Evolutionary conservation across 2,797 vertebrate species (phyloP), one percentile per base, ranked within the genome.

Genomic region (Synaphobranchus kaupii): DNA sequence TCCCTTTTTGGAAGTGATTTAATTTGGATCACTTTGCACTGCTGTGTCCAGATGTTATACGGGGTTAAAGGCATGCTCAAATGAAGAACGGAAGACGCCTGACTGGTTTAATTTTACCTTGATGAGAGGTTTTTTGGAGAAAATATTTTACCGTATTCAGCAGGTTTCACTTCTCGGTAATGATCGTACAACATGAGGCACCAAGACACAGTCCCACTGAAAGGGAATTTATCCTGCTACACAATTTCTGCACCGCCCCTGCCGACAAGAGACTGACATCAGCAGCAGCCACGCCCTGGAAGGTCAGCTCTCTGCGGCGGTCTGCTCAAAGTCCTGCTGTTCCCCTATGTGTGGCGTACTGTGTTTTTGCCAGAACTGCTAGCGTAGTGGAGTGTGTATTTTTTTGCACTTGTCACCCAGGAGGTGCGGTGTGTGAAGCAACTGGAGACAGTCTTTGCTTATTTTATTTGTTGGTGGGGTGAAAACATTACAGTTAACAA

Each of bases 341-440:
- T 81, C 34, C 78, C 47, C 7, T 48, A 25, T 81, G 20, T 48
- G 71, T 50, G 34, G 71, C 39, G 10, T 34, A 7, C 73, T 8
- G 17, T 25, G 52, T 47, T 81, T 52, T 81, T 82, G 83, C 83
- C 87, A 85, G 71, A 80, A 86, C 84, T 13, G 25, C 31, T 90
- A 66, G 10, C 34, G 86, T 87, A 82, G 39, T 39, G 50, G 68
- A 78, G 68, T 84, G 85, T 56, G 84, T 91, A 86, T 90, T 90
- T 90, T 89, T 85, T 88, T 80, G 66, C 87, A 89, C 86, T 89
- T 86, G 58, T 86, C 90, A 86, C 87, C 89, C 82, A 66, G 76
- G 87, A 86, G 82, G 82, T 82, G 87, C 52, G 58, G 50, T 58
- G 31, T 60, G 86, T 34, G 12, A 52, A 83, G 76, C 71, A 25